A percentile compares a stretch with the other conserved stretches of the same genome.
phyloP scores from a whole-genome alignment of 2,888 invertebrate genomes.

The Drosophila histrio region DNA sequence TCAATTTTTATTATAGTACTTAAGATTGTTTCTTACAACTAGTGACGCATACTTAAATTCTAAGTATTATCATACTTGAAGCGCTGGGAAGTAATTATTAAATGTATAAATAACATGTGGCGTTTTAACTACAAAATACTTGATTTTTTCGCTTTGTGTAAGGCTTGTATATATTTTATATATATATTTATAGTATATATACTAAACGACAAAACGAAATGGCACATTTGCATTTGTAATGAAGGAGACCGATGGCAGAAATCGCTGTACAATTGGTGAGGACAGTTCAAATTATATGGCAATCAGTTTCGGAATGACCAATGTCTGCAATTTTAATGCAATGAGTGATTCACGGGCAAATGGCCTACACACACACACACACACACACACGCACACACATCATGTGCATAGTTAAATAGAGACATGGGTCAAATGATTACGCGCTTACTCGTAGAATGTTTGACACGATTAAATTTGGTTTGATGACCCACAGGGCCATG shows the following conservation, averaged over 20 bases:
- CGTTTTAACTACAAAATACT: too few species aligned
- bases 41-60: too few species aligned
- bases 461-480: slow-evolving; percentile 31
- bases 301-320: slow-evolving; percentile 49
- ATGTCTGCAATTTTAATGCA: slow-evolving; percentile 43
- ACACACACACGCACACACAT: not conserved
- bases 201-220: slow-evolving; percentile 11
- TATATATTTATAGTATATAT: not conserved
- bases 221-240: slow-evolving; percentile 34
- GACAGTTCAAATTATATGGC: slow-evolving; percentile 65
- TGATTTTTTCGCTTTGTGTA: too few species aligned
- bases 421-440: slow-evolving; percentile 17
- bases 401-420: slow-evolving; percentile 37
- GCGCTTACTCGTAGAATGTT: slow-evolving; percentile 16
- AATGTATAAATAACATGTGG: too few species aligned
- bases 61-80: too few species aligned
- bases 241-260: slow-evolving; percentile 4
- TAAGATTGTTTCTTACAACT: too few species aligned
- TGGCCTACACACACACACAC: slow-evolving; percentile 16
- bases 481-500: slow-evolving; percentile 33
- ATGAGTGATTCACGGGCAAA: slow-evolving; percentile 35
- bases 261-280: slow-evolving; percentile 40
- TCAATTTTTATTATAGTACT: too few species aligned
- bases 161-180: not conserved
- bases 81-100: too few species aligned